Base-by-base conservation (phyloP, 2,113 vertebrate species). In the Nesospiza acunhae region DNA sequence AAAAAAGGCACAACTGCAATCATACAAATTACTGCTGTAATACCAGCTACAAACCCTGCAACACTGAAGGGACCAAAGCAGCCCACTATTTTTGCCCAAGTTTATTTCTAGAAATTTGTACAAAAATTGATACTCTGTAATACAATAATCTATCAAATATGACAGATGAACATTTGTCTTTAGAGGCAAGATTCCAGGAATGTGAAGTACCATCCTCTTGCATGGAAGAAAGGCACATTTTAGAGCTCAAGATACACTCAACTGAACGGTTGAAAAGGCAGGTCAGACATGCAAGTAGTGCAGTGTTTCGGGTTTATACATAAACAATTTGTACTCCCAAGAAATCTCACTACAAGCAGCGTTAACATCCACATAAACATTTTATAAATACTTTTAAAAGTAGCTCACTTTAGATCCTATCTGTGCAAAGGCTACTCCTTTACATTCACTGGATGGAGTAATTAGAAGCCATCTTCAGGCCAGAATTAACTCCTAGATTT, bases 21-120 rank as follows among this genome's bases (percentile, higher is more conserved):
- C 17, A 46, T 24, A 58, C 49, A 28, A 66, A 19, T 2, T 30
- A 59, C 5, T 23, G 41, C 21, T 55, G 28, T 5, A 35, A 14
- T 33, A 46, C 6, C 74, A 82, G 14, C 31, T 59, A 64, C 53
- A 19, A 21, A 35, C 5, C 44, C 27, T 21, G 10, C 31, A 35
- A 69, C 33, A 24, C 50, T 21, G 39, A 41, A 68, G 27, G 85
- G 17, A 85, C 50, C 49, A 67, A 31, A 80, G 44, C 35, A 89
- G 24, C 37, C 37, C 14, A 7, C 33, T 42, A 4, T 41, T 95
- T 96, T 96, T 88, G 72, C 55, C 84, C 96, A 37, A 66, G 53
- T 98, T 98, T 98, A 98, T 98, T 98, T 96, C 84, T 97, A 97
- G 93, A 97, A 97, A 97, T 97, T 93, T 95, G 96, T 98, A 97